Evolutionary conservation across 2,888 invertebrate genomes (phyloP).

Genomic region (Temnothorax unifasciatus): DNA sequence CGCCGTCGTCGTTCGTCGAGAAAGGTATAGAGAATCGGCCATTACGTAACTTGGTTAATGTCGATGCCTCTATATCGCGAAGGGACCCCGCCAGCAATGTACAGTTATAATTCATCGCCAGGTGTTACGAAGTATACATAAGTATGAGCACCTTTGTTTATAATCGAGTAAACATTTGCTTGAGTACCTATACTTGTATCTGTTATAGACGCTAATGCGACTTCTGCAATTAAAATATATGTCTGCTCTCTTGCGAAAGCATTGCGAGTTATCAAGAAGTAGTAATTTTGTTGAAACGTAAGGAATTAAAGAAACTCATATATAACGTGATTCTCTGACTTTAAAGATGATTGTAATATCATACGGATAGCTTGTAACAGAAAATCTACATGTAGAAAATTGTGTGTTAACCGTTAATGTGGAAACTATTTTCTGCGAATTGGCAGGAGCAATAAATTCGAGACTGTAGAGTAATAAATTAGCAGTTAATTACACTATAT

Average conservation of each 20-base stretch:
- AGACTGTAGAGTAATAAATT: not conserved
- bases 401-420: no score
- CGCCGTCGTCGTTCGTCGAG: conserved; percentile 61
- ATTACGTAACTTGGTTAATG: conserved; percentile 76
- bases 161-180: not conserved
- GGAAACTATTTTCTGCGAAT: not conserved
- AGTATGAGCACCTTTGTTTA: not conserved
- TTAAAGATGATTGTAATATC: not conserved
- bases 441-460: not conserved
- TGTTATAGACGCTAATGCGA: not conserved
- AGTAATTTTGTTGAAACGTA: not conserved
- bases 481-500: not conserved
- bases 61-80: conserved; percentile 48
- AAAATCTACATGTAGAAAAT: not conserved
- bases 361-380: not conserved
- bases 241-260: not conserved
- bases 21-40: conserved; percentile 68
- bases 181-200: not conserved
- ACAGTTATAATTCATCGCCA: conserved; percentile 67
- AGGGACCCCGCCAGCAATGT: conserved; percentile 49
- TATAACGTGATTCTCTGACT: not conserved
- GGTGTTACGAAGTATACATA: conserved; percentile 9
- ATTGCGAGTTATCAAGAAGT: not conserved
- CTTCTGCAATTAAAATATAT: not conserved
- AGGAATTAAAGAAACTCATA: not conserved